These are phyloP conservation scores for Phyllostomus hastatus DNA, from an alignment of 2,113 vertebrate genomes.

Conservation along the genomic window DNA sequence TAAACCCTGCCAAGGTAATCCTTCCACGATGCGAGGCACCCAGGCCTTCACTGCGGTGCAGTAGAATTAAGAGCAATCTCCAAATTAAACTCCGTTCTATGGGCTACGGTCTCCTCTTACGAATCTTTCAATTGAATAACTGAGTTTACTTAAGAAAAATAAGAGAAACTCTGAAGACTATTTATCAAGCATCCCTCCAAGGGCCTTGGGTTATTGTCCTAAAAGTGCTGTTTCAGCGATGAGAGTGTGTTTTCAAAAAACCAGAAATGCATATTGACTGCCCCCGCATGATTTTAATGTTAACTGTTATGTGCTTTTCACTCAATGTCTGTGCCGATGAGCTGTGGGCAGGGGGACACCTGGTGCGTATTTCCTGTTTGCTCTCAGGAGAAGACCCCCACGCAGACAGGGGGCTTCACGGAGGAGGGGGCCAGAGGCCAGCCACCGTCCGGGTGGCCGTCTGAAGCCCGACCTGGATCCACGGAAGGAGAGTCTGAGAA, in stretches of 20 bases:
- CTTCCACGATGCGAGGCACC: background rate
- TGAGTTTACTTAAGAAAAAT: slow-evolving; percentile 33
- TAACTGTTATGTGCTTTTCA: slow-evolving; percentile 38
- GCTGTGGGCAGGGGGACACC: slow-evolving; percentile 6
- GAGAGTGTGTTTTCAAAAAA: background rate
- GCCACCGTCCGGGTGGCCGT: accelerated
- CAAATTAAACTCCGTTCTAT: background rate
- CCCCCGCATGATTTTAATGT: slow-evolving; percentile 40
- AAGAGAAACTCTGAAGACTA: background rate
- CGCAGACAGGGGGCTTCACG: accelerated
- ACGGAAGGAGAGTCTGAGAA: background rate
- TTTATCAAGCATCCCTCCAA: background rate
- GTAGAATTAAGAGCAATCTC: background rate
- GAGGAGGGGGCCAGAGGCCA: background rate
- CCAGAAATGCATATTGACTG: background rate
- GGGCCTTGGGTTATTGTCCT: background rate
- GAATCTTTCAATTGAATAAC: slow-evolving; percentile 42
- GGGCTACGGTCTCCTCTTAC: background rate
- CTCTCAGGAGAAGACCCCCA: background rate
- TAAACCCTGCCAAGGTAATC: background rate
- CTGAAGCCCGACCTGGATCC: background rate
- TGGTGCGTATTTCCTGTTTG: background rate
- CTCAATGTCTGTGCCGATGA: slow-evolving; percentile 8
- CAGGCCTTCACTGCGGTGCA: background rate
- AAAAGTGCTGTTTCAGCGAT: slow-evolving; percentile 11